Base-by-base conservation (phyloP, 2,888 invertebrate species). In the Drosophila emarginata region DNA sequence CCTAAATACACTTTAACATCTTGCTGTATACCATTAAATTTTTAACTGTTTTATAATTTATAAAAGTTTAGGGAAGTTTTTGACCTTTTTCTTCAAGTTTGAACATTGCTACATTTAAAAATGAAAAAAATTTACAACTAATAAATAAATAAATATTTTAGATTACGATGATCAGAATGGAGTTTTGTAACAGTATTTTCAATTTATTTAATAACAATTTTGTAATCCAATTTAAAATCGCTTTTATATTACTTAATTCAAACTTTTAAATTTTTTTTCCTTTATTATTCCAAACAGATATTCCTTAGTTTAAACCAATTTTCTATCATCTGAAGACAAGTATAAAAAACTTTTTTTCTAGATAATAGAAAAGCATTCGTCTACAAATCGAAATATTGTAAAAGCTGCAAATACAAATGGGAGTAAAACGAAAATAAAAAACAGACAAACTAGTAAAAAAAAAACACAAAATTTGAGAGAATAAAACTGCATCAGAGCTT, bases 401-500 rank as follows among this genome's bases (percentile, higher is more conserved):
- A 80, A 80, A 74, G 83, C 76, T 67, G 54, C 56, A 74, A 78
- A 79, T 72, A 78, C 40, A 54, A 77, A 77, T 79, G 68, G 61
- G 57, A 53, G 39, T 32, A 9, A 54, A 53, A 37, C 39, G 51
- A 54, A 66, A 71, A 66, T 56, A 67, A 28, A 50, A 53, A 58
- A 39, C 18, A 54, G 32, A 68, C n/a, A 45, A 45, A 21, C 18
- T n/a, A 45, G 4, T 11, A 28, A 28, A 14, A 26, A 53, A 2
- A 45, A 40, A 15, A 15, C 15, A 40, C 18, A 4, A 45, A 45
- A 45, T 45, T 45, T 15, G 40, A 21, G 18, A 54, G 53, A 70
- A 64, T 69, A 63, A 69, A 68, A 69, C 69, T 69, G 69, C 69
- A 69, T 69, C 70, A 64, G 32, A 69, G 67, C 67, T 72, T 75